Conservation (phyloP, 1,140 invertebrate species). For the Melipona quadrifasciata region DNA sequence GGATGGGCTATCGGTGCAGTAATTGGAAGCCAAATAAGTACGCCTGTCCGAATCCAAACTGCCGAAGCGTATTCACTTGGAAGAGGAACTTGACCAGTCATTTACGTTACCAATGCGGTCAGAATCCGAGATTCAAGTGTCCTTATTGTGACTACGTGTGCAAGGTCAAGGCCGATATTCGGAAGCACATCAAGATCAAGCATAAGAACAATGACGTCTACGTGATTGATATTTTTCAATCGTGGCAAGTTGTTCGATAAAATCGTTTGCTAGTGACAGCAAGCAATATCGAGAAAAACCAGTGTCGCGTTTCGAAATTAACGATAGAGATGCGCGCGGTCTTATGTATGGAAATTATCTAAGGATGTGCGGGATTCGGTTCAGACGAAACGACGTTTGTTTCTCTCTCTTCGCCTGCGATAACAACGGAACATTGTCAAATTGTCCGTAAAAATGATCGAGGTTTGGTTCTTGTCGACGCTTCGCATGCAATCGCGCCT, state of each 20-base stretch:
- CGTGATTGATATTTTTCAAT: slow-evolving; percentile 60
- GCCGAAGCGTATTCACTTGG: slow-evolving; percentile 65
- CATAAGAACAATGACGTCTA: slow-evolving; percentile 63
- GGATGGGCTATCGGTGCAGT: neutral
- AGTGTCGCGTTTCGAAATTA: neutral
- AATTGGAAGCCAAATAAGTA: slow-evolving; percentile 9
- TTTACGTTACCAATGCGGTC: slow-evolving; percentile 80
- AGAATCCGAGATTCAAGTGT: slow-evolving; percentile 82
- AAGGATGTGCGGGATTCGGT: too few species aligned
- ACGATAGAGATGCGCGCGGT: neutral
- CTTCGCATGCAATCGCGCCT: neutral
- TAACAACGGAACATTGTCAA: neutral
- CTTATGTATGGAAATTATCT: neutral
- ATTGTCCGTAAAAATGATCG: neutral
- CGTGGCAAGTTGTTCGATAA: slow-evolving; percentile 25
- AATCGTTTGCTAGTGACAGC: neutral
- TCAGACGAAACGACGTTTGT: neutral
- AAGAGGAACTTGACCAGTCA: slow-evolving; percentile 81
- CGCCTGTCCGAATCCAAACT: slow-evolving; percentile 75
- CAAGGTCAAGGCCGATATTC: slow-evolving; percentile 58
- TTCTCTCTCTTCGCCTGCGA: neutral
- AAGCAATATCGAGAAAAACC: neutral
- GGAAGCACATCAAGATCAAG: slow-evolving; percentile 73
- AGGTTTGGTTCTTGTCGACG: neutral
- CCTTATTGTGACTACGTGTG: slow-evolving; percentile 75